phyloP scores from a whole-genome alignment of 2,113 vertebrate genomes.

The Cyrtonyx montezumae region DNA sequence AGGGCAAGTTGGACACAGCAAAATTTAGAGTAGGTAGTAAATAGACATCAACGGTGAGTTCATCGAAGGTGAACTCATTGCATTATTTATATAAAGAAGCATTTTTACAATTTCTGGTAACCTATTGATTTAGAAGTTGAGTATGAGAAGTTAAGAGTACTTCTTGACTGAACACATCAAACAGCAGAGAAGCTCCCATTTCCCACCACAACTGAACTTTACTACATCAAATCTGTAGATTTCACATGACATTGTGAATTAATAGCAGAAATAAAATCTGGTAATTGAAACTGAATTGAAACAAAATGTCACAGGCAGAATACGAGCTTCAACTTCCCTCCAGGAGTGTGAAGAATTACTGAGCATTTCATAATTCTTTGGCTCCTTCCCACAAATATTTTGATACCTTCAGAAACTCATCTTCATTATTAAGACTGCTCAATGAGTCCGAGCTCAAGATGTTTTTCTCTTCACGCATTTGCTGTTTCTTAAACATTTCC shows the following conservation, averaged over 20 bases:
- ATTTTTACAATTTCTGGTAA: slow-evolving; percentile 10
- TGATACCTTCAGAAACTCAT: slow-evolving; percentile 36
- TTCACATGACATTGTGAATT: slow-evolving; percentile 70
- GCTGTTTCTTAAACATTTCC: too few species aligned
- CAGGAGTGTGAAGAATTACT: not conserved
- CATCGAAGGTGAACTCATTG: not conserved
- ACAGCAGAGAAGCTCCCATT: not conserved
- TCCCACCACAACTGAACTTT: not conserved
- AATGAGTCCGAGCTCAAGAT: not conserved
- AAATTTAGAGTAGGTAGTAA: not conserved
- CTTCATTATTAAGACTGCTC: slow-evolving; percentile 1
- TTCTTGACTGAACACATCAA: not conserved
- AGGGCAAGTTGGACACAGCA: not conserved
- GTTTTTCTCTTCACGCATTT: not conserved
- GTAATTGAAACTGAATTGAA: slow-evolving; percentile 74
- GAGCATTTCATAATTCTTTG: not conserved
- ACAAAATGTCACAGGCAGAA: slow-evolving; percentile 51
- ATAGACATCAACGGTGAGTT: not conserved
- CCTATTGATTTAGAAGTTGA: not conserved
- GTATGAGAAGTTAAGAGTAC: too few species aligned
- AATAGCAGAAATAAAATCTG: slow-evolving; percentile 70
- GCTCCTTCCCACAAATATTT: slow-evolving; percentile 50
- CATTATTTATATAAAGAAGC: slow-evolving; percentile 2
- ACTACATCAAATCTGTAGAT: slow-evolving; percentile 52
- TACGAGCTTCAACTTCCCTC: not conserved